A percentile compares a stretch with the other conserved stretches of the same genome.
These are phyloP conservation scores for Parnassius apollo DNA, from an alignment of 2,888 invertebrate species.

Conservation along the genomic window DNA sequence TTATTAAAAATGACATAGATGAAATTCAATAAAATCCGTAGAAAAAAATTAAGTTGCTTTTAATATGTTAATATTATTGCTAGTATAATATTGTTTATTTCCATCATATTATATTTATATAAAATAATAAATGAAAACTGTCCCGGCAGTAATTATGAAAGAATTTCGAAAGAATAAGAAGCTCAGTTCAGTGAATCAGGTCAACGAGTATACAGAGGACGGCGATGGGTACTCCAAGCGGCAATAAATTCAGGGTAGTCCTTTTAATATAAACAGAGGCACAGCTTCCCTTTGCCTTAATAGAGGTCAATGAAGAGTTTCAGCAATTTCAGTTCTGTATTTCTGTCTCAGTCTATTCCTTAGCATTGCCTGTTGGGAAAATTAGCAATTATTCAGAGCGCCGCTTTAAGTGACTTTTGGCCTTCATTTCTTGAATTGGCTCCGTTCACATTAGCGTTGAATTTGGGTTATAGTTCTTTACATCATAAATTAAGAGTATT, in stretches of 20 bases:
- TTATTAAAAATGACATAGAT: no score
- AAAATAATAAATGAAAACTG: no score
- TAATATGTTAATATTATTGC: no score
- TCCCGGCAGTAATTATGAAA: no score
- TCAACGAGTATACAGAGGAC: conserved; percentile 34
- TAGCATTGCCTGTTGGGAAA: conserved; percentile 31
- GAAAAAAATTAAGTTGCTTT: no score
- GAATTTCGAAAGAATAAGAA: background rate
- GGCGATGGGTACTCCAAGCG: conserved; percentile 32
- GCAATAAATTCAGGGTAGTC: conserved; percentile 35
- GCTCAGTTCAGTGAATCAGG: conserved; percentile 27
- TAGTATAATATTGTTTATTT: no score
- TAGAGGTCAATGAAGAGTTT: conserved; percentile 30
- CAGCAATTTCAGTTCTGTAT: conserved; percentile 26
- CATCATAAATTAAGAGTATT: background rate
- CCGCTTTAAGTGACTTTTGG: conserved; percentile 31
- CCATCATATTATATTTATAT: no score
- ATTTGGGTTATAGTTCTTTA: background rate
- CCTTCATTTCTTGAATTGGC: conserved; percentile 18
- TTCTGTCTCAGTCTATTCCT: conserved; percentile 11
- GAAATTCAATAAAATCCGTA: no score
- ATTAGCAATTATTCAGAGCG: conserved; percentile 44
- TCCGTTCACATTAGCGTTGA: conserved; percentile 12
- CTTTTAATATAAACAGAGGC: conserved; percentile 37
- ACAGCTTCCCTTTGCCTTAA: conserved; percentile 30